A percentile compares a stretch with the other conserved stretches of the same genome.
Conservation (phyloP, 2,113 vertebrate genomes). For the Takifugu flavidus region DNA sequence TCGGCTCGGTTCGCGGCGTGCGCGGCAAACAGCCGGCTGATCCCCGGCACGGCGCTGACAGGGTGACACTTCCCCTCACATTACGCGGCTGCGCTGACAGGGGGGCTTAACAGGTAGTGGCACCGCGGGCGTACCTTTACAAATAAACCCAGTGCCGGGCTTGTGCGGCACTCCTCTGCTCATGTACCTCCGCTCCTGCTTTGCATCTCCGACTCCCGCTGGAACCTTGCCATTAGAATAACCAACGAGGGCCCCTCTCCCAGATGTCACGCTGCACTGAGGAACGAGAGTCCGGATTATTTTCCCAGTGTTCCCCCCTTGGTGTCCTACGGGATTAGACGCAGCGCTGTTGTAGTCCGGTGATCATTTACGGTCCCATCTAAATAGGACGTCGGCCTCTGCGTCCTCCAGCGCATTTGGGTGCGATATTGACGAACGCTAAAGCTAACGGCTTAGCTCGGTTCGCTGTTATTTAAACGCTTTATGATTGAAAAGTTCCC, state of each 20-base stretch:
- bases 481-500: slow-evolving; percentile 56
- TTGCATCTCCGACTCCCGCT: slow-evolving; percentile 56
- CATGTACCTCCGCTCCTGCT: slow-evolving; percentile 47
- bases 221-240: slow-evolving; percentile 46
- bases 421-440: slow-evolving; percentile 57
- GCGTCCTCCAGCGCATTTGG: slow-evolving; percentile 56
- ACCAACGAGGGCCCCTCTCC: slow-evolving; percentile 26
- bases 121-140: slow-evolving; percentile 59
- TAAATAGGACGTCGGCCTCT: background rate
- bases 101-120: slow-evolving; percentile 70
- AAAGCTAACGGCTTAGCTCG: slow-evolving; percentile 70
- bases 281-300: too few relatives aligned
- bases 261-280: slow-evolving; percentile 27
- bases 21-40: slow-evolving; percentile 59
- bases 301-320: too few relatives aligned
- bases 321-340: too few relatives aligned
- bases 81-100: slow-evolving; percentile 69
- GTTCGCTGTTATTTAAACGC: slow-evolving; percentile 53
- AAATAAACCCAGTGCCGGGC: slow-evolving; percentile 64
- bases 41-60: slow-evolving; percentile 68
- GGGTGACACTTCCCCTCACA: slow-evolving; percentile 74
- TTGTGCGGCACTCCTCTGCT: slow-evolving; percentile 61
- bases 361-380: too few relatives aligned
- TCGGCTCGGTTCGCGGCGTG: slow-evolving; percentile 56
- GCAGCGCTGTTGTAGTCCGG: too few relatives aligned